These are phyloP conservation scores for Didymodactylos carnosus DNA, from an alignment of 2,888 invertebrate species.

Conservation along the genomic window DNA sequence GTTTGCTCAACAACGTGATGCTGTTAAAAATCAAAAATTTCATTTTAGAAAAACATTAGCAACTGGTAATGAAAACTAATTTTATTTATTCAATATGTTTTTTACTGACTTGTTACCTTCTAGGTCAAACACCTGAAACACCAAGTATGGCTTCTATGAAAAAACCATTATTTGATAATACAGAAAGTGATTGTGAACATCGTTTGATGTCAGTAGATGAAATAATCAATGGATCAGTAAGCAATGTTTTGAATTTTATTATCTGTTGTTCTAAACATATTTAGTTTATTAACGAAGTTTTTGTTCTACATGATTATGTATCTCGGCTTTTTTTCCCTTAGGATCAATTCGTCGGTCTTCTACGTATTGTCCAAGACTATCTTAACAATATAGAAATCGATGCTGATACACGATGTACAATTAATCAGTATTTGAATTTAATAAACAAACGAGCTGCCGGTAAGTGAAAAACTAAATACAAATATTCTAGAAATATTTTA, in stretches of 20 bases:
- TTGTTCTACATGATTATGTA: constrained; percentile 12
- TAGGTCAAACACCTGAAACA: background rate
- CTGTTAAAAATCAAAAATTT: constrained; percentile 61
- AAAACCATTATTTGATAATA: background rate
- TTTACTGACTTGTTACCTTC: background rate
- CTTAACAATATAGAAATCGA: constrained; percentile 86
- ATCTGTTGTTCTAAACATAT: background rate
- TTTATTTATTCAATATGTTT: background rate
- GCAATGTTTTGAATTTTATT: no score
- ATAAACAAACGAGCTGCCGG: constrained; percentile 46
- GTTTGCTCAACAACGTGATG: constrained; percentile 72
- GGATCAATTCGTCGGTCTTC: constrained; percentile 63
- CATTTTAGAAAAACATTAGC: constrained; percentile 47
- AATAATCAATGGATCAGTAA: constrained; percentile 16
- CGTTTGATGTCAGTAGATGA: constrained; percentile 16
- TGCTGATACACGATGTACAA: constrained; percentile 88
- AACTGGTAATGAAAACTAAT: background rate
- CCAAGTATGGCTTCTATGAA: background rate
- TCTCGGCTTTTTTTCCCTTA: constrained; percentile 51
- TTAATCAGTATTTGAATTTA: constrained; percentile 79
- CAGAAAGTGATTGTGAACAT: background rate
- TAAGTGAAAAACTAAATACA: constrained; percentile 6
- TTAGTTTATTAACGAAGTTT: no score
- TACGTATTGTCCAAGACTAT: constrained; percentile 79
- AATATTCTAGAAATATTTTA: background rate